phyloP scores from a whole-genome alignment of 2,888 invertebrate species.

The Diarsia rubi region DNA sequence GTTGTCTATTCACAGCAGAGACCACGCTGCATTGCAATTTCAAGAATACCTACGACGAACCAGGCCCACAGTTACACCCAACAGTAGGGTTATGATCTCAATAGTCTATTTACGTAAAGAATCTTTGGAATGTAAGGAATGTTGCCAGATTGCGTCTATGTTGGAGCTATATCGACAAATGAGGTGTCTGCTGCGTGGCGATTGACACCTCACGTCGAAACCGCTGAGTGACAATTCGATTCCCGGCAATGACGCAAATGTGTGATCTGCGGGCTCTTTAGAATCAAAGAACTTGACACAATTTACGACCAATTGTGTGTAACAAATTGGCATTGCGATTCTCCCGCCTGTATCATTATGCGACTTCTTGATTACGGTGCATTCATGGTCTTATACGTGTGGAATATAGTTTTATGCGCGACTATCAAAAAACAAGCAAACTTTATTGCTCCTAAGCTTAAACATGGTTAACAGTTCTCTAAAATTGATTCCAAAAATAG shows the following conservation, averaged over 20 bases:
- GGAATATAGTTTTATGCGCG: not conserved
- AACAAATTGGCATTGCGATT: not conserved
- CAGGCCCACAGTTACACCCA: conserved; percentile 51
- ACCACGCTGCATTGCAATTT: conserved; percentile 43
- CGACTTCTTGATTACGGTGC: not conserved
- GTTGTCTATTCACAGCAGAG: conserved; percentile 31
- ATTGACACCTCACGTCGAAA: conserved; percentile 26
- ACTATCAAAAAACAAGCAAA: not conserved
- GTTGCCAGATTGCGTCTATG: conserved; percentile 45
- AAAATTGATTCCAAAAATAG: not conserved
- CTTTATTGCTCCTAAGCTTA: not conserved
- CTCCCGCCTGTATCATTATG: not conserved
- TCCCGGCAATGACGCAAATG: conserved; percentile 9
- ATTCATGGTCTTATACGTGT: not conserved
- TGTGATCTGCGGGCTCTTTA: not conserved
- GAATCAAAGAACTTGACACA: conserved; percentile 1
- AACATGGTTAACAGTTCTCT: not conserved
- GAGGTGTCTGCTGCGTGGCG: conserved; percentile 24
- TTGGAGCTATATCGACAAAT: conserved; percentile 43
- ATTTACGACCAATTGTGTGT: not conserved
- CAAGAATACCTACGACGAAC: conserved; percentile 55
- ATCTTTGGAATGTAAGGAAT: conserved; percentile 44
- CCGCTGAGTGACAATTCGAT: conserved; percentile 16
- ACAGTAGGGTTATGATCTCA: conserved; percentile 61
- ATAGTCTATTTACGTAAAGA: conserved; percentile 58